These are phyloP conservation scores for Sceloporus undulatus DNA, from an alignment of 2,113 vertebrate genomes.

Conservation along the genomic window DNA sequence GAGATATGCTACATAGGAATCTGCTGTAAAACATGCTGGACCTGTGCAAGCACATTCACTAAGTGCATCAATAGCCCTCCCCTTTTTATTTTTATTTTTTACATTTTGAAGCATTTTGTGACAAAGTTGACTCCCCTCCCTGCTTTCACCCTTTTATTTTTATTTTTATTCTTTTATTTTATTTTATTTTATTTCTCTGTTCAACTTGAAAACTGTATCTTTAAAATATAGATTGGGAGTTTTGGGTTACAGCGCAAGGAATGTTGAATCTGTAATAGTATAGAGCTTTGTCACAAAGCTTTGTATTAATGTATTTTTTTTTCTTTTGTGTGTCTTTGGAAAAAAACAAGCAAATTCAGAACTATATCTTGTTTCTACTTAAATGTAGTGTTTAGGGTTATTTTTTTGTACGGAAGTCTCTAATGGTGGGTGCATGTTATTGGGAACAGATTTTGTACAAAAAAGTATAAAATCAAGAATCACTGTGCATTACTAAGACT, in stretches of 20 bases:
- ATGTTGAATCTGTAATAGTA: conserved; percentile 87
- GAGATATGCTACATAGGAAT: conserved; percentile 92
- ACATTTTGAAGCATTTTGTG: conserved; percentile 84
- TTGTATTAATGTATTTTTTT: conserved; percentile 88
- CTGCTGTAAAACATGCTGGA: conserved; percentile 76
- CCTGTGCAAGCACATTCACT: conserved; percentile 97
- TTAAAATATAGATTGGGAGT: conserved; percentile 83
- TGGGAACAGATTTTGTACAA: conserved; percentile 89
- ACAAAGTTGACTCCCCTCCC: conserved; percentile 76
- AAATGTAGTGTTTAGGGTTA: conserved; percentile 83
- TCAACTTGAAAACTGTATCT: conserved; percentile 89
- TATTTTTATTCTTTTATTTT: conserved; percentile 16
- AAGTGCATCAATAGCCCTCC: conserved; percentile 91
- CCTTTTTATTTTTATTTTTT: conserved; percentile 78
- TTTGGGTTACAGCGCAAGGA: conserved; percentile 87
- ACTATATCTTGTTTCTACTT: conserved; percentile 87
- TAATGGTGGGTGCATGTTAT: conserved; percentile 94
- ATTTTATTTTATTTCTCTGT: conserved; percentile 75
- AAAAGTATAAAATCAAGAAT: conserved; percentile 84
- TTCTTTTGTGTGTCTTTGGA: conserved; percentile 79
- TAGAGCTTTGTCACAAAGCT: conserved; percentile 91
- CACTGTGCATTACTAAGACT: conserved; percentile 87
- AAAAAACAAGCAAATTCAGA: conserved; percentile 82
- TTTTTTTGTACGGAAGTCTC: conserved; percentile 88
- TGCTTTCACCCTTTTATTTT: conserved; percentile 63